Base-by-base conservation (phyloP, 2,888 invertebrate genomes). In the Andrena chrysosceles region DNA sequence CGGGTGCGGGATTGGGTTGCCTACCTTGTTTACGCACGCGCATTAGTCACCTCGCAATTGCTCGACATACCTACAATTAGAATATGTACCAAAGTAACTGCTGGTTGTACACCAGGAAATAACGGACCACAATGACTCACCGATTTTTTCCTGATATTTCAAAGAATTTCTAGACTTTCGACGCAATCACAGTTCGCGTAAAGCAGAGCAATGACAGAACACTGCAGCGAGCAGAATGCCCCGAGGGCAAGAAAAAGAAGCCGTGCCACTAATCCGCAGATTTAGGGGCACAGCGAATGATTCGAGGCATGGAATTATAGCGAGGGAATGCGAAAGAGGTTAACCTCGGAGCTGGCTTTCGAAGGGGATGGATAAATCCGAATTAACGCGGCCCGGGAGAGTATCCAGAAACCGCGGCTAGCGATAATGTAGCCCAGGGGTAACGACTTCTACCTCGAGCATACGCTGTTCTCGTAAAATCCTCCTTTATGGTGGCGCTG, bases 391-490 rank as follows among this genome's bases (percentile, higher is more conserved):
- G 62, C 71, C 60, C 83, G 33, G 48, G 70, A 66, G 73, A 74
- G 48, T 70, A 81, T 83, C 70, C 67, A 66, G 77, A 77, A 81
- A 77, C 77, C 82, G 59, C 77, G 77, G 54, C 7, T 42, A 35
- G 35, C 84, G 81, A 84, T 85, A 84, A 81, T 59, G 81, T 73
- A 77, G 63, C 73, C 68, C 49, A 16, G 26, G 63, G 73, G 54
- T 81, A 84, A 84, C 81, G 81, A 77, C 35, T 84, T 77, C 33
- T 52, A 77, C 56, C 63, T 72, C 52, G n/a, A 62, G 67, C 80
- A 71, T 71, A 83, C 63, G 76, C 63, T 52, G 49, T 63, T 54
- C 72, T 73, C 84, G 76, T 81, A 74, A 74, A 75, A 81, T 33
- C 66, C 69, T 66, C 66, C 69, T 84, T 81, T 84, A 81, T 31